phyloP scores from a whole-genome alignment of 2,888 invertebrate genomes.

The Lordiphosa andalusiaca region DNA sequence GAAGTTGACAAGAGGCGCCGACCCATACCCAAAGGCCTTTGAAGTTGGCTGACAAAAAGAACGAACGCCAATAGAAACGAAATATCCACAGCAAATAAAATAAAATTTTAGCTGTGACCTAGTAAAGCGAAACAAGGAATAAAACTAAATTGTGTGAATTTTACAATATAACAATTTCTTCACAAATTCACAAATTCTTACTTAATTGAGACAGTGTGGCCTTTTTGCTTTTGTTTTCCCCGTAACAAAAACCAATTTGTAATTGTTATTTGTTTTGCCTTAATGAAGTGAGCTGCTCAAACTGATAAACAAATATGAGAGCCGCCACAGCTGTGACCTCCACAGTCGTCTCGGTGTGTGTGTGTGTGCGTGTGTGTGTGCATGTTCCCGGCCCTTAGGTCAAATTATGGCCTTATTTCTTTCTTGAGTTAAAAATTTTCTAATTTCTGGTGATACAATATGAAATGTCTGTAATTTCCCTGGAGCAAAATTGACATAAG shows the following conservation, averaged over 20 bases:
- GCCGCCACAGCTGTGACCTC: slow-evolving; percentile 52
- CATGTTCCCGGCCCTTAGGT: slow-evolving; percentile 32
- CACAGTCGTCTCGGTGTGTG: no score
- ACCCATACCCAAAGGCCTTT: slow-evolving; percentile 43
- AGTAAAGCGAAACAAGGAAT: slow-evolving; percentile 51
- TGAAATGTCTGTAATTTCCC: slow-evolving; percentile 73
- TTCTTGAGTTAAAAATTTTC: slow-evolving; percentile 32
- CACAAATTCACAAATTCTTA: no score
- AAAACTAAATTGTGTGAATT: slow-evolving; percentile 34
- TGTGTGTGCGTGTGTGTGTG: no score
- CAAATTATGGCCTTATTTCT: slow-evolving; percentile 46
- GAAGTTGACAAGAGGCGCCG: slow-evolving; percentile 59
- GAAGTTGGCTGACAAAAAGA: slow-evolving; percentile 25
- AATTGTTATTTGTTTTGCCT: slow-evolving; percentile 65
- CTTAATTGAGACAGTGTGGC: slow-evolving; percentile 10
- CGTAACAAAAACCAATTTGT: slow-evolving; percentile 50
- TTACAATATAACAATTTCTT: slow-evolving; percentile 10
- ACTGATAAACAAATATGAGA: slow-evolving; percentile 71
- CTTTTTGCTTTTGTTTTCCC: slow-evolving; percentile 20
- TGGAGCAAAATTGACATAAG: slow-evolving; percentile 72
- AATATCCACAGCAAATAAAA: slow-evolving; percentile 69
- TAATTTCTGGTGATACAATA: slow-evolving; percentile 66
- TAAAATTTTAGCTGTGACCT: slow-evolving; percentile 71
- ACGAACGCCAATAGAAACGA: slow-evolving; percentile 48
- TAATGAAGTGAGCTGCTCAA: slow-evolving; percentile 58